A percentile compares a stretch with the other conserved stretches of the same genome.
phyloP scores from a whole-genome alignment of 2,888 invertebrate species.

The Synanthedon andrenaeformis region DNA sequence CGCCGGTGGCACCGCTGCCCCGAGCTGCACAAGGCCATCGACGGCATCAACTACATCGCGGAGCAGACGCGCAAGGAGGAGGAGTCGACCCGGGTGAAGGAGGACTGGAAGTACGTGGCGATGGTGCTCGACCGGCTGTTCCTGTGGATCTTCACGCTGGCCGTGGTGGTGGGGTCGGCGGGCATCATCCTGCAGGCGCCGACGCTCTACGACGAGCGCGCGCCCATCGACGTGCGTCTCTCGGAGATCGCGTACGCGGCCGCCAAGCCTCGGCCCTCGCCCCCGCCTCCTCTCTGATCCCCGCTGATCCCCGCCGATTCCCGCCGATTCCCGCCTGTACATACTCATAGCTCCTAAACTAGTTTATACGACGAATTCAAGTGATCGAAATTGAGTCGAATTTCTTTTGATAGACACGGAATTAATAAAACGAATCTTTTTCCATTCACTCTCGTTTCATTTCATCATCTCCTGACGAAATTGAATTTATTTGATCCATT shows the following conservation, averaged over 20 bases:
- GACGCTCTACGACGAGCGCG: constrained; percentile 91
- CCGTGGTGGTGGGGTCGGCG: constrained; percentile 93
- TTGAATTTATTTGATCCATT: too few species aligned
- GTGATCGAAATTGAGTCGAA: constrained; percentile 55
- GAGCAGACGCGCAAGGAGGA: constrained; percentile 93
- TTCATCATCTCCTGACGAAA: too few species aligned
- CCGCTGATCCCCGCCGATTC: constrained; percentile 10
- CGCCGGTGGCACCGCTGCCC: constrained; percentile 91
- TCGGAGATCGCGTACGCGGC: constrained; percentile 92
- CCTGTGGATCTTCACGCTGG: constrained; percentile 96
- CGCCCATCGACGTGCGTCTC: constrained; percentile 87
- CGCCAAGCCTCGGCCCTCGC: constrained; percentile 79
- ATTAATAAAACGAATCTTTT: constrained; percentile 30
- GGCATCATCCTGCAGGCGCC: constrained; percentile 96
- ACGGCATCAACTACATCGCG: constrained; percentile 91
- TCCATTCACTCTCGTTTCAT: not conserved
- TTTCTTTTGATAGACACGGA: constrained; percentile 68
- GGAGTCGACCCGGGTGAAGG: constrained; percentile 90
- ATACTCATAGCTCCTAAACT: constrained; percentile 34
- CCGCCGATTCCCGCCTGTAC: constrained; percentile 21
- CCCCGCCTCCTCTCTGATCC: constrained; percentile 22
- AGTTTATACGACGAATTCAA: constrained; percentile 58
- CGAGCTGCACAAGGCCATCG: constrained; percentile 92
- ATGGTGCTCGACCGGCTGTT: constrained; percentile 97
- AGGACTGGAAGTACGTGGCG: constrained; percentile 99